These are phyloP conservation scores for Chesias legatella DNA, from an alignment of 2,888 invertebrate genomes.

Conservation along the genomic window DNA sequence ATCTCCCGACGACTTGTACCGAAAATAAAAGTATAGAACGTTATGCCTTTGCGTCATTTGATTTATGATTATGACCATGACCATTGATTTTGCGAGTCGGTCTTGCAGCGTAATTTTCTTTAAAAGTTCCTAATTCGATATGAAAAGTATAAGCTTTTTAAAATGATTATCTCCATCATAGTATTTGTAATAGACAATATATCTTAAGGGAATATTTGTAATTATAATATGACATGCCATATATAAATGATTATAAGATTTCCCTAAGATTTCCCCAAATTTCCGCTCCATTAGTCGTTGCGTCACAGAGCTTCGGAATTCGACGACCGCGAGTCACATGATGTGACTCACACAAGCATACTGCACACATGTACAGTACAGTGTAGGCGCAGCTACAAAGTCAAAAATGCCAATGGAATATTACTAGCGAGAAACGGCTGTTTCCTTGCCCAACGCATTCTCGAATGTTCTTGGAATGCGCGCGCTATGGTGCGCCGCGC, in stretches of 20 bases:
- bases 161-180: too few relatives aligned
- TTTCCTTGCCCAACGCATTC: constrained; percentile 42
- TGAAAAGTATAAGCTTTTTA: too few relatives aligned
- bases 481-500: constrained; percentile 20
- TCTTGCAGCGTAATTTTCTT: too few relatives aligned
- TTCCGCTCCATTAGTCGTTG: too few relatives aligned
- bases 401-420: constrained; percentile 66
- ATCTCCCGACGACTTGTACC: constrained; percentile 3
- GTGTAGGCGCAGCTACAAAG: constrained; percentile 32
- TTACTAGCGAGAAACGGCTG: constrained; percentile 44
- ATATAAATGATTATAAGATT: too few relatives aligned
- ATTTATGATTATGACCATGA: too few relatives aligned
- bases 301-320: constrained; percentile 13
- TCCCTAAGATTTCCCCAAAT: too few relatives aligned
- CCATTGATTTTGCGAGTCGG: neutral
- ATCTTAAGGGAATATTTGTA: too few relatives aligned
- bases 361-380: too few relatives aligned
- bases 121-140: too few relatives aligned
- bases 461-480: constrained; percentile 51
- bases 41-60: constrained; percentile 34
- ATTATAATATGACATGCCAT: too few relatives aligned
- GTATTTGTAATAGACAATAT: too few relatives aligned
- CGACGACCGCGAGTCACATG: constrained; percentile 10
- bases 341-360: constrained; percentile 25
- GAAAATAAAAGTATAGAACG: constrained; percentile 30